Base-by-base conservation (phyloP, 2,113 vertebrate genomes). In the Gila orcuttii region DNA sequence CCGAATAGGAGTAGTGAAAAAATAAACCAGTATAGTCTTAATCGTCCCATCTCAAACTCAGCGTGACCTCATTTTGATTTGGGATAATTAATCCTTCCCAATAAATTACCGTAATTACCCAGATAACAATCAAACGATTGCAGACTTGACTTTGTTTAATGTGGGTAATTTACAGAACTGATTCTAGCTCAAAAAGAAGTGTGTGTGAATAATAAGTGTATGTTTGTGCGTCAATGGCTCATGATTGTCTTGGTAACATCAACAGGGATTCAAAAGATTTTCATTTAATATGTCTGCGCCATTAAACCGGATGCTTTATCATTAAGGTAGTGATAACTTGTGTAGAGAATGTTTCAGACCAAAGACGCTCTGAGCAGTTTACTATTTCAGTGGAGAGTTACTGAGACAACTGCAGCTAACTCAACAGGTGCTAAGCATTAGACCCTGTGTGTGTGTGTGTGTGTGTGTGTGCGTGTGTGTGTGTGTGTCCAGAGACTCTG, bases 81-180 rank as follows among this genome's bases (percentile, higher is more conserved):
- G 9, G 89, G 89, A 76, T 86, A 90, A 94, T 95, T 92, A 90
- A 91, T 94, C 91, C 87, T 39, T 60, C 82, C 84, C 92, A 89
- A 90, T 93, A 91, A 94, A 91, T 86, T 92, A 87, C 90, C 25
- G 82, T 90, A 93, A 95, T 94, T 85, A 92, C 82, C 21, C 47
- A 87, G 94, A 95, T 95, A 93, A 93, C 89, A 91, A 94, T 93
- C 91, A 62, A 76, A 59, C 86, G 23, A 79, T 86, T 87, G 7
- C 66, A 86, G 21, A 76, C 82, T 79, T 47, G 75, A 78, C 60
- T 45, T 79, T 93, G 92, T 86, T 93, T 91, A 95, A 95, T 94
- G 92, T 92, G 90, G 89, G 81, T 91, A 93, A 94, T 95, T 95
- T 93, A 87, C 52, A 59, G 87, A 87, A 93, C 93, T 90, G 90